phyloP scores from a whole-genome alignment of 2,113 vertebrate genomes.

The Ranitomeya variabilis region DNA sequence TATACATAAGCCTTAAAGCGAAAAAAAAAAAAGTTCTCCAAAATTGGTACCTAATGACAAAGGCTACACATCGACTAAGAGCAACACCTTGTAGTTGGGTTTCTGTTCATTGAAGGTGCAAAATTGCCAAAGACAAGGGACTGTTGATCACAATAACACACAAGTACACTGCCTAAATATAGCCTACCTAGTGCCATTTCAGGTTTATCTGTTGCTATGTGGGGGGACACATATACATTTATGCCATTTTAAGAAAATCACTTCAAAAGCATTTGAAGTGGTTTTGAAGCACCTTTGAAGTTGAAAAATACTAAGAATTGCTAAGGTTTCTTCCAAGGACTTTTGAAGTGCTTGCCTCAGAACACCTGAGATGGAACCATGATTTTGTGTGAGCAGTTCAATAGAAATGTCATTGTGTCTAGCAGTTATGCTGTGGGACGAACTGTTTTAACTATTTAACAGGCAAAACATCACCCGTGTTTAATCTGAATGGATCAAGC shows the following conservation, averaged over 20 bases:
- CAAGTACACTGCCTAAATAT: no score
- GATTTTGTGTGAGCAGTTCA: background rate
- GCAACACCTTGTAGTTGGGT: no score
- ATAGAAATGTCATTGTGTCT: background rate
- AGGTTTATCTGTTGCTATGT: background rate
- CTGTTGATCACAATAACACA: no score
- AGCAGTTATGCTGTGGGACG: background rate
- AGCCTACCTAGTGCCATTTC: no score
- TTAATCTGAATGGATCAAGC: background rate
- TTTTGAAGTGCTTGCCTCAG: slow-evolving; percentile 3
- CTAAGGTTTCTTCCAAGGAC: background rate
- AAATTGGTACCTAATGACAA: no score
- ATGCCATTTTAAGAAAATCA: background rate
- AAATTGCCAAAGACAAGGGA: no score
- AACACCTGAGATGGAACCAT: background rate
- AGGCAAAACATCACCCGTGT: background rate
- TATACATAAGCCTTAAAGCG: no score
- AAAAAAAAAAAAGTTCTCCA: no score
- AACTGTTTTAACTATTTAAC: background rate
- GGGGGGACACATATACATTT: background rate
- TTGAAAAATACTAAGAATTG: background rate
- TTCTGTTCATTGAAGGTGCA: no score
- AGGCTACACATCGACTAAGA: no score
- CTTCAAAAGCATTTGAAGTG: background rate
- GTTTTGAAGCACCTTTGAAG: slow-evolving; percentile 12